Conservation (phyloP, 1,140 invertebrate genomes). For the Trinorchestia longiramus region DNA sequence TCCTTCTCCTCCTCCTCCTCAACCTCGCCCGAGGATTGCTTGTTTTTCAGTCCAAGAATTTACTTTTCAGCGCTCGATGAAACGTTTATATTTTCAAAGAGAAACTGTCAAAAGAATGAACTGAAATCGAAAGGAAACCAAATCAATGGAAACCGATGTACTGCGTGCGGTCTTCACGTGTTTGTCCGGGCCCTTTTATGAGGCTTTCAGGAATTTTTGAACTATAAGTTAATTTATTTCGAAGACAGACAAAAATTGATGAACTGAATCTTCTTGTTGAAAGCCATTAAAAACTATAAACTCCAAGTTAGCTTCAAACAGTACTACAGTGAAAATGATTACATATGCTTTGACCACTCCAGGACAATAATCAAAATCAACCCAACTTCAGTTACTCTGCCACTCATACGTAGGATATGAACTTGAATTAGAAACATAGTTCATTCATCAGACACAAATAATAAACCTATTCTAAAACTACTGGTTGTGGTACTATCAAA, state of each 20-base stretch:
- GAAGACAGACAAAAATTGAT: neutral
- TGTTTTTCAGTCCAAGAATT: constrained; percentile 8
- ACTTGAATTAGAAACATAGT: neutral
- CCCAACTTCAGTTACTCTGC: neutral
- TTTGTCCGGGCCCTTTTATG: neutral
- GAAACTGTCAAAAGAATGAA: neutral
- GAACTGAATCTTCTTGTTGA: neutral
- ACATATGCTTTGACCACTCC: neutral
- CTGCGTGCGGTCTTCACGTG: neutral
- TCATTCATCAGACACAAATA: neutral
- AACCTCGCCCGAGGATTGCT: neutral
- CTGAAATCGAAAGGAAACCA: neutral
- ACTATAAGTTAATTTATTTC: neutral
- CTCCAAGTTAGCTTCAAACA: neutral
- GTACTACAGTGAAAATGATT: neutral
- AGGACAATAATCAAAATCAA: neutral
- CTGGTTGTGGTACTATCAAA: neutral
- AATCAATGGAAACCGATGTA: neutral
- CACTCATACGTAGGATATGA: neutral
- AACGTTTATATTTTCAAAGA: neutral
- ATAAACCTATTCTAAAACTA: neutral
- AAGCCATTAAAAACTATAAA: neutral
- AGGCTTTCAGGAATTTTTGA: neutral
- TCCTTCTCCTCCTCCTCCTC: neutral
- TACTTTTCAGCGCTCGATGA: neutral